phyloP scores from a whole-genome alignment of 2,113 vertebrate genomes.

The Pavo muticus region DNA sequence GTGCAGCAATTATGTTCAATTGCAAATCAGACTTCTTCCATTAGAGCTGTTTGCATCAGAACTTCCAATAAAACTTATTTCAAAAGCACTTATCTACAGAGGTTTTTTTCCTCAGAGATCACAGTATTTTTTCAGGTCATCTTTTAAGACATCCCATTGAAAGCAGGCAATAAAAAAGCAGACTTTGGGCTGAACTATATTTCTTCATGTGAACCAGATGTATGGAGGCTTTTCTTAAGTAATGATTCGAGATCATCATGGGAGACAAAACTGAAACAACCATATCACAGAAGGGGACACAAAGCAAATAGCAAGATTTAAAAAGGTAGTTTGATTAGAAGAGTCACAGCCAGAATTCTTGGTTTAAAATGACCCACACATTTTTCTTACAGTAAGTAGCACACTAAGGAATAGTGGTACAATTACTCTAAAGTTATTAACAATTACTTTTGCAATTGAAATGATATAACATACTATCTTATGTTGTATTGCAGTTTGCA shows the following conservation, averaged over 20 bases:
- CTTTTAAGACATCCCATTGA: not conserved
- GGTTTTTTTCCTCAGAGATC: not conserved
- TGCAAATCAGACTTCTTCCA: not conserved
- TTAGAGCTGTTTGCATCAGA: not conserved
- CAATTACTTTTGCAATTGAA: not conserved
- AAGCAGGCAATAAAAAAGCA: not conserved
- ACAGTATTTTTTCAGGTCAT: not conserved
- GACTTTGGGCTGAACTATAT: not conserved
- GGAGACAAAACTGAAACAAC: not conserved
- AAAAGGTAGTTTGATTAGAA: not conserved
- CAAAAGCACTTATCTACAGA: not conserved
- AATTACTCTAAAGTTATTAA: not conserved
- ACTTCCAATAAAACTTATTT: not conserved
- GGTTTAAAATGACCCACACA: not conserved
- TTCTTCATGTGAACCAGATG: not conserved
- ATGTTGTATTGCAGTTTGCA: not conserved
- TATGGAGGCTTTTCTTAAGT: not conserved
- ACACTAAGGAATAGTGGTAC: not conserved
- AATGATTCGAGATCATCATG: not conserved
- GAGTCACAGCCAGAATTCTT: not conserved
- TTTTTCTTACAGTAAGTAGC: not conserved
- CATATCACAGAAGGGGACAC: not conserved
- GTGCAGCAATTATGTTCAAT: not conserved
- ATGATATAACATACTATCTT: not conserved
- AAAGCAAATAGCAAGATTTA: not conserved